These are phyloP conservation scores for Tetropium fuscum DNA, from an alignment of 2,888 invertebrate genomes.

Conservation along the genomic window DNA sequence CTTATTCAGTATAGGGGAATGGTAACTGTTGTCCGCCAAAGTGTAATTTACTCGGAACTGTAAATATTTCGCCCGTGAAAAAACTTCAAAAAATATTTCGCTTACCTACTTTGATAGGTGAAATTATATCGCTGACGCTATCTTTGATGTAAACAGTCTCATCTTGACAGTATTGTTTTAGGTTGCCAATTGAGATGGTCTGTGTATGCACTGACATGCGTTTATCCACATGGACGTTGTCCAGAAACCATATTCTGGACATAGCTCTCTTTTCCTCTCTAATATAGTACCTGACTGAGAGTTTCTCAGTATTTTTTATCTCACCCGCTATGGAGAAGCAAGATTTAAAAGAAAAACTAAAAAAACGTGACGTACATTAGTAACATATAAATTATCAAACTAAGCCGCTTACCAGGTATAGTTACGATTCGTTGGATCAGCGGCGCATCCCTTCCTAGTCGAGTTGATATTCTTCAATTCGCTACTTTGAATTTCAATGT, in stretches of 20 bases:
- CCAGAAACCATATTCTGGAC: constrained; percentile 81
- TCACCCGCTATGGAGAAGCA: constrained; percentile 77
- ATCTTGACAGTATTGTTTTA: constrained; percentile 70
- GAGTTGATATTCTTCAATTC: constrained; percentile 87
- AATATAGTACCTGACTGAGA: constrained; percentile 52
- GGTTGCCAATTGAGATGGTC: constrained; percentile 63
- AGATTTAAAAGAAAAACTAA: constrained; percentile 82
- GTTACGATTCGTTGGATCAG: constrained; percentile 72
- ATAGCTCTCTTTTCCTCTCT: constrained; percentile 65
- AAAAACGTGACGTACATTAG: constrained; percentile 41
- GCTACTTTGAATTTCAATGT: constrained; percentile 75
- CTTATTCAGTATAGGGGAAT: constrained; percentile 90
- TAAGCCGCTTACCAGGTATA: constrained; percentile 73
- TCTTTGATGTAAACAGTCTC: constrained; percentile 90
- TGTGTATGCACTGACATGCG: constrained; percentile 54
- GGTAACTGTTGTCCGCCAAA: constrained; percentile 78
- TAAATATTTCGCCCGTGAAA: constrained; percentile 31
- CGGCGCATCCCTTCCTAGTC: constrained; percentile 77
- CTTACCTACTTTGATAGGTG: constrained; percentile 71
- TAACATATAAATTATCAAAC: constrained; percentile 7
- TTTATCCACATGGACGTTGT: constrained; percentile 68
- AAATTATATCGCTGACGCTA: constrained; percentile 88
- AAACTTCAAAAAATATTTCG: constrained; percentile 3
- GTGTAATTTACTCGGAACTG: constrained; percentile 87
- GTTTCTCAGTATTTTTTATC: constrained; percentile 38